These are phyloP conservation scores for Sebastes itinus DNA, from an alignment of 2,797 vertebrate species.

Conservation along the genomic window DNA sequence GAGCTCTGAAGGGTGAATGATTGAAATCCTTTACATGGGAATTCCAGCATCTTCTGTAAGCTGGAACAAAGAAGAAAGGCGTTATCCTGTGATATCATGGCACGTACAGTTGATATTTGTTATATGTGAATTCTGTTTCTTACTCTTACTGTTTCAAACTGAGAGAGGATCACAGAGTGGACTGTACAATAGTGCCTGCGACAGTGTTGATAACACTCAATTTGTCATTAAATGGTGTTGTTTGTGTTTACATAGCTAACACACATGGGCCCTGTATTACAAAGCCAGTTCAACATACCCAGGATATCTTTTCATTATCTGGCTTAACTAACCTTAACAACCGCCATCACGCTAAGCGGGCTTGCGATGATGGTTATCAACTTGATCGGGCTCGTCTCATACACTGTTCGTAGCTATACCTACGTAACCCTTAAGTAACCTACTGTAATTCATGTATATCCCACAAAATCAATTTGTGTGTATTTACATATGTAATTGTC, in stretches of 20 bases:
- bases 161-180: constrained; percentile 9
- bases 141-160: not conserved
- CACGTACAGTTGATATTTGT: constrained; percentile 30
- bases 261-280: not conserved
- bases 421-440: not conserved
- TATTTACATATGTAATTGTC: no score
- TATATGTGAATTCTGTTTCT: constrained; percentile 18
- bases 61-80: constrained; percentile 10
- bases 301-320: no score
- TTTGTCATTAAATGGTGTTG: not conserved
- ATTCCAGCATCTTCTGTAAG: constrained; percentile 11
- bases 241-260: not conserved
- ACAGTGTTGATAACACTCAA: not conserved
- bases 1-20: not conserved
- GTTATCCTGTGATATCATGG: constrained; percentile 27
- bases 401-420: no score
- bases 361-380: not conserved
- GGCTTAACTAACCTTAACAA: not conserved
- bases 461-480: no score
- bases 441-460: no score
- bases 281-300: not conserved
- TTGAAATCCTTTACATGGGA: constrained; percentile 1
- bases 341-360: not conserved
- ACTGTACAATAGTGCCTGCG: constrained; percentile 27
- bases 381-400: no score